Evolutionary conservation across 2,113 vertebrate genomes (phyloP).

Genomic region (Aramus guarauna): DNA sequence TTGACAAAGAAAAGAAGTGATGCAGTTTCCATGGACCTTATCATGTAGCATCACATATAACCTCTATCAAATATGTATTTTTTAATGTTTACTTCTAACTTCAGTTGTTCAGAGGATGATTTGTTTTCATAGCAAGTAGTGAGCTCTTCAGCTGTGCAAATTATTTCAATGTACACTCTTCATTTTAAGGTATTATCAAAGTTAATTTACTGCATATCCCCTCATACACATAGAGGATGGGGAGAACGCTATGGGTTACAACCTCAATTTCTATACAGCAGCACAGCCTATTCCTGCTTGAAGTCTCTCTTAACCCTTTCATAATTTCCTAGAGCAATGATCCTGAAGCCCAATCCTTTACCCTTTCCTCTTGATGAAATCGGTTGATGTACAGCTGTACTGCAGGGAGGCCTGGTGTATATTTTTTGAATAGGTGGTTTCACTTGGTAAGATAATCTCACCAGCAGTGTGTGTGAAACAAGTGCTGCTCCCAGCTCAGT

Average conservation of each 20-base stretch:
- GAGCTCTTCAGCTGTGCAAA: background rate
- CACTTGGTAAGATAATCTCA: background rate
- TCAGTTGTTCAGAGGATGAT: background rate
- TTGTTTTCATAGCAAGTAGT: background rate
- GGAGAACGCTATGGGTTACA: background rate
- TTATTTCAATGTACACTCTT: background rate
- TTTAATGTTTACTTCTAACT: background rate
- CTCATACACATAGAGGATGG: background rate
- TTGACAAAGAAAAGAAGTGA: background rate
- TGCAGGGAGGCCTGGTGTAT: background rate
- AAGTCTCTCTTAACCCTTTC: background rate
- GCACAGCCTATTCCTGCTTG: background rate
- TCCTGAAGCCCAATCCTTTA: background rate
- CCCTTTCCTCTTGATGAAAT: background rate
- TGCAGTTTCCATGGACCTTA: background rate
- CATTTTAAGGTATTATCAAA: background rate
- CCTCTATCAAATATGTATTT: background rate
- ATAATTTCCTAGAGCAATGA: background rate
- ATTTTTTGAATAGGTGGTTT: background rate
- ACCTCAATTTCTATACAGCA: background rate
- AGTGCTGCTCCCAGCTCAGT: background rate
- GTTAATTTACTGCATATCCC: background rate
- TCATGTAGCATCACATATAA: background rate
- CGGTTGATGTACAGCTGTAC: background rate
- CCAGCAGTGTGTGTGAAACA: fast-evolving